Evolutionary conservation across 2,113 vertebrate species (phyloP).

Genomic region (Hyperoodon ampullatus): DNA sequence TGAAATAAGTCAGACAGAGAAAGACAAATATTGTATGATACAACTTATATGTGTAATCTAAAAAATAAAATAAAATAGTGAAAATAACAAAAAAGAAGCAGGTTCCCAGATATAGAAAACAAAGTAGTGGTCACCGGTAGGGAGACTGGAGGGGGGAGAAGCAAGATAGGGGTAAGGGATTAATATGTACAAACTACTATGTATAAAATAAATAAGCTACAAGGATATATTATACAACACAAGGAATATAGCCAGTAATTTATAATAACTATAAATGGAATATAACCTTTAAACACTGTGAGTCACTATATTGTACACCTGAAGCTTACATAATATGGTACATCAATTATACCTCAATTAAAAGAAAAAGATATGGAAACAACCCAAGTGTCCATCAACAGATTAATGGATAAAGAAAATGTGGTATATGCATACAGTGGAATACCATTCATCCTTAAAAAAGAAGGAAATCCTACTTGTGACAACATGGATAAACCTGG

Average conservation of each 20-base stretch:
- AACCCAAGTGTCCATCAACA: background rate
- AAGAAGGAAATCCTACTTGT: background rate
- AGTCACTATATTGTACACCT: background rate
- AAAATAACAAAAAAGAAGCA: background rate
- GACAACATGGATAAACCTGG: background rate
- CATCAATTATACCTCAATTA: background rate
- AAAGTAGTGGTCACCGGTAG: background rate
- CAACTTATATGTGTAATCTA: no score
- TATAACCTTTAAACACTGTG: background rate
- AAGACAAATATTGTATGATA: no score
- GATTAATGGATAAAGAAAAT: background rate
- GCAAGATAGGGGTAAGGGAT: background rate
- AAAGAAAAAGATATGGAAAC: background rate
- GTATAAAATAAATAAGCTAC: background rate
- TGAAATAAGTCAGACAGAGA: no score
- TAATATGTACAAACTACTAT: background rate
- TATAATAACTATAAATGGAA: background rate
- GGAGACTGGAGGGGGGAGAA: background rate
- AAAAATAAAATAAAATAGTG: background rate
- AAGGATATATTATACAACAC: background rate
- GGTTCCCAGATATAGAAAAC: background rate
- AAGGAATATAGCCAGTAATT: background rate
- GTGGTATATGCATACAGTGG: background rate
- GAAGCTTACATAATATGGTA: background rate
- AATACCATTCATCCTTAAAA: background rate